Evolutionary conservation across 2,888 invertebrate species (phyloP).

Genomic region (Lottia scabra): DNA sequence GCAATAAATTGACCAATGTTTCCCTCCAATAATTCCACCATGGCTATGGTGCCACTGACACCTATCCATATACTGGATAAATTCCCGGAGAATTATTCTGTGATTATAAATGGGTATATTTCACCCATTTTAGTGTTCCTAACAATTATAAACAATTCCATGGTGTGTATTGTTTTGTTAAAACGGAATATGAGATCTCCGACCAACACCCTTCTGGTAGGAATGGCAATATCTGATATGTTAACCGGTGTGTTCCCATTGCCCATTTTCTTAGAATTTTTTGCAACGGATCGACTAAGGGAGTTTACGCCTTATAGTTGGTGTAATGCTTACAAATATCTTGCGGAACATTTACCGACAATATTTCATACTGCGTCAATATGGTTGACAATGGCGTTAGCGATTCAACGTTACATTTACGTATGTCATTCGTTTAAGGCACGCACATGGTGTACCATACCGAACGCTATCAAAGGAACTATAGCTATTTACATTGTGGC

Average conservation of each 20-base stretch:
- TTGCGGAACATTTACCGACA: conserved; percentile 62
- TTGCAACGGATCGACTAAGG: conserved; percentile 88
- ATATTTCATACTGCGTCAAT: conserved; percentile 92
- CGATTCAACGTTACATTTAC: conserved; percentile 93
- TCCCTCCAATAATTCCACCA: background rate
- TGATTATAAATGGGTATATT: conserved; percentile 80
- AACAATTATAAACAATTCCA: conserved; percentile 89
- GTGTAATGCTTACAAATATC: conserved; percentile 79
- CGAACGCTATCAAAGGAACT: conserved; percentile 81
- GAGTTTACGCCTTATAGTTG: conserved; percentile 81
- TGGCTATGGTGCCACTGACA: background rate
- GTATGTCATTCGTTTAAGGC: conserved; percentile 93
- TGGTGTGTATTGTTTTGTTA: conserved; percentile 90
- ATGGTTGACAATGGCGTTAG: conserved; percentile 91
- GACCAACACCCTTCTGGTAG: conserved; percentile 91
- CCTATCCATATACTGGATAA: background rate
- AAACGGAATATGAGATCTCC: conserved; percentile 92
- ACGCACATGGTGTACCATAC: conserved; percentile 77
- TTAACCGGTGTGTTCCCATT: conserved; percentile 76
- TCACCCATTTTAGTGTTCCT: conserved; percentile 87
- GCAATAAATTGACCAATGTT: too few relatives aligned
- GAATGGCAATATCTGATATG: conserved; percentile 97
- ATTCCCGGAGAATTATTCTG: conserved; percentile 45
- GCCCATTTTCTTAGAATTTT: conserved; percentile 87
- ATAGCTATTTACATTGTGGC: conserved; percentile 83